phyloP scores from a whole-genome alignment of 2,797 vertebrate species.

The Dryobates pubescens region DNA sequence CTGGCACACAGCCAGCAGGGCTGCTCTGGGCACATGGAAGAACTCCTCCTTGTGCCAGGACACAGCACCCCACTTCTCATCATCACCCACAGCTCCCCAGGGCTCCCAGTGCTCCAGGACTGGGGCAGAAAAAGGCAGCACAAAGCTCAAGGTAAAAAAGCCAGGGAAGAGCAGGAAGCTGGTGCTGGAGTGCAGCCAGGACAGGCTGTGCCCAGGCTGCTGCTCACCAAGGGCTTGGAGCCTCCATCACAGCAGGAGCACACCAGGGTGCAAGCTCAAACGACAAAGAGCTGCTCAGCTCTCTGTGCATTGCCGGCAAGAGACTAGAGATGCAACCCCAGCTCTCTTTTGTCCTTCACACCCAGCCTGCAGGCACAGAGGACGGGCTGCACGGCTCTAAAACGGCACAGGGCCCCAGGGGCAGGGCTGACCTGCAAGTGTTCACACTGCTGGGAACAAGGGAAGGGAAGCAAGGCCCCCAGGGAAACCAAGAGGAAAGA shows the following conservation, averaged over 20 bases:
- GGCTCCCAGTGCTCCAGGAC: fast-evolving
- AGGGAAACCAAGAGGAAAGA: not conserved
- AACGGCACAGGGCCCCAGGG: not conserved
- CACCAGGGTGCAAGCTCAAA: not conserved
- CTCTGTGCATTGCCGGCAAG: not conserved
- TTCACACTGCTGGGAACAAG: not conserved
- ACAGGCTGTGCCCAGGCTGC: not conserved
- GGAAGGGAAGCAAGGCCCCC: not conserved
- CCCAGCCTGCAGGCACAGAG: not conserved
- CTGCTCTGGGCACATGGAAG: not conserved
- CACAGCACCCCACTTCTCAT: not conserved
- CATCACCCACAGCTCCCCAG: fast-evolving
- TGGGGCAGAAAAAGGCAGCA: not conserved
- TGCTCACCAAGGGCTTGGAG: not conserved
- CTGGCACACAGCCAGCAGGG: not conserved
- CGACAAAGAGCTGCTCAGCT: not conserved
- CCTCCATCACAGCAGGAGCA: not conserved
- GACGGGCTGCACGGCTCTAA: not conserved
- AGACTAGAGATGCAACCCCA: not conserved
- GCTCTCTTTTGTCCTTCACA: not conserved
- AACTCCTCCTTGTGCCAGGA: not conserved
- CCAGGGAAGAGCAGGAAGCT: not conserved
- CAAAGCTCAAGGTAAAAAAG: not conserved
- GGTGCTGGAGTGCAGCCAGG: fast-evolving
- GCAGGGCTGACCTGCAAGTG: not conserved